A percentile compares a stretch with the other conserved stretches of the same genome.
These are phyloP conservation scores for Incurvaria masculella DNA, from an alignment of 2,888 invertebrate species.

Conservation along the genomic window DNA sequence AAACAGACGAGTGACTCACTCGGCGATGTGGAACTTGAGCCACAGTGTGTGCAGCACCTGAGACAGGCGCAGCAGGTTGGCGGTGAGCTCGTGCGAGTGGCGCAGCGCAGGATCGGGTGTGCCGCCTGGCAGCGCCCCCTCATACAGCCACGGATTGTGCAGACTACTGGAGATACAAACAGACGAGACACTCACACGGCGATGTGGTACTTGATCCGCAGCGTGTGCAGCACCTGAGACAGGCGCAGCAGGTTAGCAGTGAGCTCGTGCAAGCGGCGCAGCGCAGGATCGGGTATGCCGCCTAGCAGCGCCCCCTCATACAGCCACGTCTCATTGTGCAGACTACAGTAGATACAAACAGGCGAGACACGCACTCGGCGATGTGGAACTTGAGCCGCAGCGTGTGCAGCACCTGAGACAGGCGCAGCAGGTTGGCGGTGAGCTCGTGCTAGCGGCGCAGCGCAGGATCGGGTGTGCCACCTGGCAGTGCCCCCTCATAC, in stretches of 20 bases:
- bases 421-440: conserved; percentile 65
- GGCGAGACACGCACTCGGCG: conserved; percentile 74
- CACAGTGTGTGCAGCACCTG: conserved; percentile 69
- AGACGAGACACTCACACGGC: conserved; percentile 77
- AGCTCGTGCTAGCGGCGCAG: conserved; percentile 73
- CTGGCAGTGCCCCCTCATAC: conserved; percentile 75
- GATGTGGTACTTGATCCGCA: conserved; percentile 73
- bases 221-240: conserved; percentile 67
- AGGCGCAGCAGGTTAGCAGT: conserved; percentile 68
- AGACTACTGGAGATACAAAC: no score
- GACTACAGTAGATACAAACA: no score
- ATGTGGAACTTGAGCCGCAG: conserved; percentile 73
- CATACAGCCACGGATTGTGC: conserved; percentile 85
- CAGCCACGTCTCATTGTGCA: conserved; percentile 88
- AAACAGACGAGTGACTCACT: no score
- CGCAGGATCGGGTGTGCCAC: conserved; percentile 32
- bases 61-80: conserved; percentile 65
- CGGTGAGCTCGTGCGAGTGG: conserved; percentile 71
- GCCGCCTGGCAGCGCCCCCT: conserved; percentile 68
- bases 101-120: conserved; percentile 51
- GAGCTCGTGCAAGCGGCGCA: conserved; percentile 73
- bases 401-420: conserved; percentile 69
- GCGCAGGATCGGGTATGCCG: conserved; percentile 33
- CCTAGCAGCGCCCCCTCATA: conserved; percentile 76
- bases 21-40: conserved; percentile 75